phyloP scores from a whole-genome alignment of 92 coral and sea anemone genomes.

The Muricea muricata region DNA sequence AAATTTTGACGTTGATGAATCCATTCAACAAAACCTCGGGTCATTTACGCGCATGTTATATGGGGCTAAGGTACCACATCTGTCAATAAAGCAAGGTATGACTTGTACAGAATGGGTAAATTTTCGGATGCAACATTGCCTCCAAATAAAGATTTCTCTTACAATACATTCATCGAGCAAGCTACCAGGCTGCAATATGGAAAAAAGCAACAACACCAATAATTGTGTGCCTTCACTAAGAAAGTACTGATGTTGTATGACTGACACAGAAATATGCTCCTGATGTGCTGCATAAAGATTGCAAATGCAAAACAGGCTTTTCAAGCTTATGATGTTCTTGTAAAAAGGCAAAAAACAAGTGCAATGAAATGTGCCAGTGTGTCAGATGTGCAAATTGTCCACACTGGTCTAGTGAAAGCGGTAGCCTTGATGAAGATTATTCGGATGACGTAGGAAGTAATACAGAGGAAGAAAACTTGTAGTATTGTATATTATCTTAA shows the following conservation, averaged over 20 bases:
- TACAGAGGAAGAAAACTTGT: no score
- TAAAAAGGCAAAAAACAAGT: background rate
- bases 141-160: background rate
- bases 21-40: background rate
- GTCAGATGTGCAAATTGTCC: background rate
- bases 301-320: background rate
- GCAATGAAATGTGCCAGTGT: conserved; percentile 6
- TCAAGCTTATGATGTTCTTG: background rate
- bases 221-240: background rate
- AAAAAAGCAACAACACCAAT: background rate
- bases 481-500: no score
- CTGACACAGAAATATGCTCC: background rate
- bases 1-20: background rate
- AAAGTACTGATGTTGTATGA: background rate
- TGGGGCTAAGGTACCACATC: background rate
- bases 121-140: background rate
- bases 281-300: background rate
- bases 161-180: background rate
- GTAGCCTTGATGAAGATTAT: no score
- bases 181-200: conserved; percentile 3
- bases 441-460: no score
- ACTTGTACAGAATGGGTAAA: background rate
- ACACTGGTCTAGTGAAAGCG: no score
- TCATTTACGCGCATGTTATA: background rate
- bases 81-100: background rate